Evolutionary conservation across 1,140 invertebrate genomes (phyloP).

Genomic region (Brachionus koreanus): DNA sequence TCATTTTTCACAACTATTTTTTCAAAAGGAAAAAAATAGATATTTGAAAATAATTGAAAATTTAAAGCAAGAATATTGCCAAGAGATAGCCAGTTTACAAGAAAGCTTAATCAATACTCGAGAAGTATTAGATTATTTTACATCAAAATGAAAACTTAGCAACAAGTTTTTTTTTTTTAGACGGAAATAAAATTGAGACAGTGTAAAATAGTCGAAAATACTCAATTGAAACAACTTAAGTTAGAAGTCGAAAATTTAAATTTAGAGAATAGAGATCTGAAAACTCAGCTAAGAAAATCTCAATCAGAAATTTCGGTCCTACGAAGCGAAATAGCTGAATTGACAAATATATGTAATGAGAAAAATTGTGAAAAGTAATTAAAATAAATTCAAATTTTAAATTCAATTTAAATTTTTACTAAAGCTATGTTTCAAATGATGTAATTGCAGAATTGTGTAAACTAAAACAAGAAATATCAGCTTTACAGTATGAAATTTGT

Average conservation of each 20-base stretch:
- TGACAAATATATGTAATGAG: background rate
- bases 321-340: slow-evolving; percentile 14
- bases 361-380: slow-evolving; percentile 23
- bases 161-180: background rate
- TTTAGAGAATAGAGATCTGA: slow-evolving; percentile 18
- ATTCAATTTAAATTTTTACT: background rate
- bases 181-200: background rate
- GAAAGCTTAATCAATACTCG: background rate
- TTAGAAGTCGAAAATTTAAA: slow-evolving; percentile 7
- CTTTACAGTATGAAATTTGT: slow-evolving; percentile 8
- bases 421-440: background rate
- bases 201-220: background rate
- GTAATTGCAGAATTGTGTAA: background rate
- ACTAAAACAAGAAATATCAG: slow-evolving; percentile 5
- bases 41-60: background rate
- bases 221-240: background rate
- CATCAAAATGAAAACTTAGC: background rate
- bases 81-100: background rate
- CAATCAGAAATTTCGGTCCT: slow-evolving; percentile 10
- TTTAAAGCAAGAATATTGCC: background rate
- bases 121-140: background rate
- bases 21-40: slow-evolving; percentile 13
- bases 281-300: background rate
- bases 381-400: background rate
- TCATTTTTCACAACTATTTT: background rate